Conservation (phyloP, 30 jellyfish, hydroid and myxozoan genomes). For the Aurelia coerulea region DNA sequence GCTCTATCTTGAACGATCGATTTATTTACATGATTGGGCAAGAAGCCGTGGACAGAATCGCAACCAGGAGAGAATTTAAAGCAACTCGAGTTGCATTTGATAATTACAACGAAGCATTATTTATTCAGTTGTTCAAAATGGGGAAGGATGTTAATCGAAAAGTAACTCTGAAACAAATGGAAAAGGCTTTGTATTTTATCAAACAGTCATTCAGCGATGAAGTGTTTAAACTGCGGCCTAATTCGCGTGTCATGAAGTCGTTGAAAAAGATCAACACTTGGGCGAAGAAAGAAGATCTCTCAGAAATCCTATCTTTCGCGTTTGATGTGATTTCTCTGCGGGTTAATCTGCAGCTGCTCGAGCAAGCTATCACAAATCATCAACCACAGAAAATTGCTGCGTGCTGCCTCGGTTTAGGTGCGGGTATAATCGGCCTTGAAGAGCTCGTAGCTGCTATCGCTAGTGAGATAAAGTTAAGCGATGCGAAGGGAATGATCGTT, state of each 20-base stretch:
- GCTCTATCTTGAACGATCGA: constrained; percentile 49
- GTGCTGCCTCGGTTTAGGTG: constrained; percentile 56
- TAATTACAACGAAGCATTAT: constrained; percentile 59
- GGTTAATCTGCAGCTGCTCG: constrained; percentile 40
- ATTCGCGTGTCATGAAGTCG: constrained; percentile 13
- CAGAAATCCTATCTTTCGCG: constrained; percentile 44
- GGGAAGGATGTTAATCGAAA: neutral
- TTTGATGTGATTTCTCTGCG: constrained; percentile 55
- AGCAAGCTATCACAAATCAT: constrained; percentile 26
- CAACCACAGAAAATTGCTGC: constrained; percentile 37
- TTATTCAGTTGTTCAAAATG: constrained; percentile 13
- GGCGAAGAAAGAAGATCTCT: constrained; percentile 39
- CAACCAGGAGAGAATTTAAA: constrained; percentile 19
- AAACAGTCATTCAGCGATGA: constrained; percentile 41
- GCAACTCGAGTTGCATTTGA: constrained; percentile 50
- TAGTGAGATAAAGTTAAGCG: constrained; percentile 34
- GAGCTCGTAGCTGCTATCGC: constrained; percentile 46
- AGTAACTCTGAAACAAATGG: constrained; percentile 12
- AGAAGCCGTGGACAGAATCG: constrained; percentile 53
- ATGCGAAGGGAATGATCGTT: constrained; percentile 35
- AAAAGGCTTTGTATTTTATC: constrained; percentile 34
- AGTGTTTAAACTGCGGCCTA: constrained; percentile 13
- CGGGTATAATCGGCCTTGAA: constrained; percentile 64
- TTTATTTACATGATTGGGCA: constrained; percentile 57
- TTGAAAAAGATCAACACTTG: constrained; percentile 52